Conservation (phyloP, 2,113 vertebrate species). For the Sitta europaea region DNA sequence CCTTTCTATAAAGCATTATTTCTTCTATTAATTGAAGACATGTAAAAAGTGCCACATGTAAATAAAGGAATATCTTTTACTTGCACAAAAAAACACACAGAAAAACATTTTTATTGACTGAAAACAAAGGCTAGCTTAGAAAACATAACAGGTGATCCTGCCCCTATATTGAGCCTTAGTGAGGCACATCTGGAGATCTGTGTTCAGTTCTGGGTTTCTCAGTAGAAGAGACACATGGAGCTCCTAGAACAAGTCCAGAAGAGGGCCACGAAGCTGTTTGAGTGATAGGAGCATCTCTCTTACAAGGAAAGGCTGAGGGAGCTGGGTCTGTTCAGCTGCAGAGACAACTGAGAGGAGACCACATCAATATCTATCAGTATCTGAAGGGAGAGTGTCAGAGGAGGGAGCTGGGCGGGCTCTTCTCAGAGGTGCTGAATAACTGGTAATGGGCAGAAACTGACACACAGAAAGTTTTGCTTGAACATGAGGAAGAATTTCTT, state of each 20-base stretch:
- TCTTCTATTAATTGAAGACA: neutral
- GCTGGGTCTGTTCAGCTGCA: neutral
- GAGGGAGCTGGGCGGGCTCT: neutral
- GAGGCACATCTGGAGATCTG: neutral
- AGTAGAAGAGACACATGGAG: neutral
- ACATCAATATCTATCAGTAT: too few species aligned
- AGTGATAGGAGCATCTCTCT: neutral
- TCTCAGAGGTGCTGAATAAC: neutral
- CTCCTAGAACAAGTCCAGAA: neutral
- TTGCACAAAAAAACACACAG: neutral
- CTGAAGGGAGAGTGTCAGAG: neutral
- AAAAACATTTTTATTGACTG: neutral
- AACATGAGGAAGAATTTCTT: neutral
- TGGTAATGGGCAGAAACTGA: neutral
- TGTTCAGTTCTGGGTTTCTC: neutral
- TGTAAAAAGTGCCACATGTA: neutral
- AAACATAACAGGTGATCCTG: neutral
- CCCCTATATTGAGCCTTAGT: neutral
- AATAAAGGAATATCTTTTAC: neutral
- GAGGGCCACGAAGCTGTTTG: rapidly evolving
- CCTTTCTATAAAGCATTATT: neutral
- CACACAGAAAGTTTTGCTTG: neutral
- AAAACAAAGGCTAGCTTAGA: neutral
- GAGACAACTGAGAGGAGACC: neutral
- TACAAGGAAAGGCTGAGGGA: neutral